Base-by-base conservation (phyloP, 2,888 invertebrate genomes). In the Stratiomys singularior region DNA sequence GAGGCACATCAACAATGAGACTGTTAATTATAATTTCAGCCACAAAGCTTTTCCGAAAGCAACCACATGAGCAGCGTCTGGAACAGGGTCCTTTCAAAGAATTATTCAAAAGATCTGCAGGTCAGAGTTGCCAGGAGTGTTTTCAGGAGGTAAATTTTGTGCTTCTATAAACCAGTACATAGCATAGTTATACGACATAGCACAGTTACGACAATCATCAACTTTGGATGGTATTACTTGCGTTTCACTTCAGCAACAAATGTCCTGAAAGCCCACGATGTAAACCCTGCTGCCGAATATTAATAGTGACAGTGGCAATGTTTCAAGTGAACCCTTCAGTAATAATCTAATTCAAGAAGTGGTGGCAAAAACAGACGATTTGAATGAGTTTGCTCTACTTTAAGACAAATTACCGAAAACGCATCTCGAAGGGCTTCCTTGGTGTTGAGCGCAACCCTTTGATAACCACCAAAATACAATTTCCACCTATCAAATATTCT, bases 11-110 rank as follows among this genome's bases (percentile, higher is more conserved):
- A 46, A 79, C 56, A 71, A 71, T 77, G 79, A 79, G 76, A 76
- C 77, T 77, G 79, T 79, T 77, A 79, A 77, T 79, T 79, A 79
- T 77, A 77, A 77, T 79, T 79, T 79, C 44, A 46, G 69, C 79
- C 77, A 63, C 79, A 77, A 79, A 79, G 76, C 79, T 60, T 74
- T 23, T 30, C 11, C 18, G 58, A 74, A 74, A 74, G 13, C 52
- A 69, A 46, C 69, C 69, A 47, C 66, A 66, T 1, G n/a, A 63
- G n/a, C 3, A 27, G 13, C n/a, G 64, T 1, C 15, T 25, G 64
- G 64, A 21, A 13, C 11, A 21, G 0, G 2, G 23, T 13, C 5
- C 23, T 11, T 21, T 21, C 60, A 60, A 60, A 21, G 25, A 3
- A 52, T 13, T 60, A 60, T 60, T 3, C 37, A 60, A 60, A 60